Conservation (phyloP, 2,113 vertebrate genomes). For the Pan paniscus region DNA sequence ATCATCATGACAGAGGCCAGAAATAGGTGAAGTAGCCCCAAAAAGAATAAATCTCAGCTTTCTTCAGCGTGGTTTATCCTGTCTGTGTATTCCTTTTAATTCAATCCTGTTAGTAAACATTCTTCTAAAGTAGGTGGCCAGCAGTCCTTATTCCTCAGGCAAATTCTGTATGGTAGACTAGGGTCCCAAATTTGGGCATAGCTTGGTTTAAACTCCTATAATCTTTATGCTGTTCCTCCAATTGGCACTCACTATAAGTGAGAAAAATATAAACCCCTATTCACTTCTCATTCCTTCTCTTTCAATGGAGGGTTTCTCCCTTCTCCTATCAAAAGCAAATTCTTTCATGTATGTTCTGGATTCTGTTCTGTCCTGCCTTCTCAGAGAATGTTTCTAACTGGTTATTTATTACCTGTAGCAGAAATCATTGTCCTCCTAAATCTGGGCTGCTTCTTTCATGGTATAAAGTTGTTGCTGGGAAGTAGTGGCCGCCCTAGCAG, state of each 20-base stretch:
- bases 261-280: not conserved
- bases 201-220: not conserved
- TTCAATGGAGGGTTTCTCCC: not conserved
- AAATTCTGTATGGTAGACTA: not conserved
- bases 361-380: not conserved
- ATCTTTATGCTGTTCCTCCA: not conserved
- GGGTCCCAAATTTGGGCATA: not conserved
- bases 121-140: not conserved
- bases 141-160: not conserved
- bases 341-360: not conserved
- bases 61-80: not conserved
- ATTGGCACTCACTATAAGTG: not conserved
- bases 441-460: not conserved
- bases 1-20: not conserved
- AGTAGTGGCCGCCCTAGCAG: not conserved
- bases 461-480: not conserved
- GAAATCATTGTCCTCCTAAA: not conserved
- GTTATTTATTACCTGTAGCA: not conserved
- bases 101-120: not conserved
- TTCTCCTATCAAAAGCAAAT: not conserved
- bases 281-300: not conserved
- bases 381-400: not conserved
- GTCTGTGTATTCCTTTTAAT: not conserved
- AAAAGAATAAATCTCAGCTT: conserved; percentile 16
- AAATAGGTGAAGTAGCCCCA: not conserved